A percentile compares a stretch with the other conserved stretches of the same genome.
Conservation (phyloP, 2,888 invertebrate species). For the Drosophila birchii region DNA sequence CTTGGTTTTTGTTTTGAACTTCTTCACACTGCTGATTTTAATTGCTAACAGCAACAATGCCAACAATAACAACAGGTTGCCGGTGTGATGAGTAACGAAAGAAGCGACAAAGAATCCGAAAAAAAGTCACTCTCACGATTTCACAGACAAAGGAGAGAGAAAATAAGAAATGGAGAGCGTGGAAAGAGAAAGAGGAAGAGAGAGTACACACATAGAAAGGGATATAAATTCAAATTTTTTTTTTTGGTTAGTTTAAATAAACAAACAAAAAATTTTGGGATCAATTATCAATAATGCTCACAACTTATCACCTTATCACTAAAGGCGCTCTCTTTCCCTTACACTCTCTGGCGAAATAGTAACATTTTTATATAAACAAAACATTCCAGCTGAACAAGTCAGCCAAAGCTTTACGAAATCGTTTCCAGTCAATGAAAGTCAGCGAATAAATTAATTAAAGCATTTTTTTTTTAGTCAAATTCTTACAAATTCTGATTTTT, state of each 20-base stretch:
- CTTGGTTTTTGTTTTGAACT: conserved; percentile 16
- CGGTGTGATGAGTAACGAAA: conserved; percentile 38
- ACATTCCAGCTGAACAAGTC: conserved; percentile 50
- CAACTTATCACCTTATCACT: conserved; percentile 30
- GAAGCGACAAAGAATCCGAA: conserved; percentile 35
- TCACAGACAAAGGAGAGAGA: conserved; percentile 1
- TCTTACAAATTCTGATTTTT: background rate
- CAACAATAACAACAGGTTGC: conserved; percentile 32
- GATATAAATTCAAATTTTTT: background rate
- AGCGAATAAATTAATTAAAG: background rate
- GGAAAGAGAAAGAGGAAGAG: background rate
- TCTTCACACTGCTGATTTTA: conserved; percentile 43
- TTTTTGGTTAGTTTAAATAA: conserved; percentile 2
- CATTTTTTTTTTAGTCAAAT: conserved; percentile 28
- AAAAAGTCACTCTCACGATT: conserved; percentile 18
- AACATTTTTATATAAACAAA: conserved; percentile 32
- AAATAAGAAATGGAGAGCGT: background rate
- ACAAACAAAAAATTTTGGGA: conserved; percentile 15
- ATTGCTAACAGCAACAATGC: conserved; percentile 39
- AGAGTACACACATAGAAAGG: background rate
- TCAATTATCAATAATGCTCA: conserved; percentile 29
- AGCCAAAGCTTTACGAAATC: background rate
- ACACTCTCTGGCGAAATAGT: conserved; percentile 12
- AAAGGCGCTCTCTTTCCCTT: background rate
- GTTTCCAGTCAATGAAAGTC: background rate